These are phyloP conservation scores for Trachurus trachurus DNA, from an alignment of 2,797 vertebrate species.

Conservation along the genomic window DNA sequence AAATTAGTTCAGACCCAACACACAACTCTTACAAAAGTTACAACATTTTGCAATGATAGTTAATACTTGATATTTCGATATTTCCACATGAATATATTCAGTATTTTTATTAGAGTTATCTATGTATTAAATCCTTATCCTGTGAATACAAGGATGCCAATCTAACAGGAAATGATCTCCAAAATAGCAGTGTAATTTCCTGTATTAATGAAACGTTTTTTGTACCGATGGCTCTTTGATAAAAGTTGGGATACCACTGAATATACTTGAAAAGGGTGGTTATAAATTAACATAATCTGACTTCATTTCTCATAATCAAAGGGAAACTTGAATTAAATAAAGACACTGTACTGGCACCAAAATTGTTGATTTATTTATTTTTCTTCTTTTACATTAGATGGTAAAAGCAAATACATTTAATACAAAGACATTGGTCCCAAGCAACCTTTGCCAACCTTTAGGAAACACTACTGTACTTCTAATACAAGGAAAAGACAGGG, in stretches of 20 bases:
- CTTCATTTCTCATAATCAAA: not conserved
- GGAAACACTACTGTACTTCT: not conserved
- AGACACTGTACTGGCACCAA: not conserved
- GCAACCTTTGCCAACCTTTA: not conserved
- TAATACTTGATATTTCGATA: not conserved
- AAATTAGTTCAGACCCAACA: not conserved
- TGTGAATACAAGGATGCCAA: not conserved
- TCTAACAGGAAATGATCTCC: constrained; percentile 19
- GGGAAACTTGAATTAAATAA: not conserved
- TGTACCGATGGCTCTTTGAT: constrained; percentile 2
- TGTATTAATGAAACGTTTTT: not conserved
- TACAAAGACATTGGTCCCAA: not conserved
- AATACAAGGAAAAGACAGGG: not conserved
- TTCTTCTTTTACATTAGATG: not conserved
- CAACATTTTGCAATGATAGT: not conserved
- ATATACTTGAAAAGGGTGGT: constrained; percentile 3
- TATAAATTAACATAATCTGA: not conserved
- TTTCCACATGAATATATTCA: not conserved
- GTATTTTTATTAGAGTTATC: not conserved
- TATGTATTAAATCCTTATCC: not conserved
- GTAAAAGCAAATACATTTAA: not conserved
- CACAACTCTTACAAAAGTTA: not conserved
- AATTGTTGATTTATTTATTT: not conserved
- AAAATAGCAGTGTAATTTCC: constrained; percentile 19
- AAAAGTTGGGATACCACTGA: not conserved